Evolutionary conservation across 2,888 invertebrate species (phyloP).

Genomic region (Metopia argyrocephala): DNA sequence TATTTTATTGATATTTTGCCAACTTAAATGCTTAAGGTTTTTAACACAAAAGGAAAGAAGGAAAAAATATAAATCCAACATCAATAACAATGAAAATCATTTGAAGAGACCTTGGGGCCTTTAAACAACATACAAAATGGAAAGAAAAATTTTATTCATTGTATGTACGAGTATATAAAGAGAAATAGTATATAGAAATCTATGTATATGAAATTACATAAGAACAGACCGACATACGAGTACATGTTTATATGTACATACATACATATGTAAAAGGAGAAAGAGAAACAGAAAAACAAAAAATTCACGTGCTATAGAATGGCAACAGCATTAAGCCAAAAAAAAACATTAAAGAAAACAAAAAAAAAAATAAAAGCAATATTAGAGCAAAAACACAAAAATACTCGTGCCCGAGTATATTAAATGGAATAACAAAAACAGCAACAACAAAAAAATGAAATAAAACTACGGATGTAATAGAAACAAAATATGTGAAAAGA

Average conservation of each 20-base stretch:
- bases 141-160: not conserved
- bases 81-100: conserved; percentile 1
- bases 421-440: not conserved
- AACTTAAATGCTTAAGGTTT: not conserved
- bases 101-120: conserved; percentile 29
- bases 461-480: conserved; percentile 45
- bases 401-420: not conserved
- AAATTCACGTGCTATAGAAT: conserved; percentile 40
- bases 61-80: not conserved
- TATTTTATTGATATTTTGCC: not conserved
- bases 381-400: not conserved
- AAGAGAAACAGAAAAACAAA: not conserved
- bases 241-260: not conserved
- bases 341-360: conserved; percentile 14
- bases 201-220: too few relatives aligned
- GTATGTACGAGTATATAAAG: not conserved
- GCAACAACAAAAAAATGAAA: conserved; percentile 16
- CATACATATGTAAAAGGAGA: not conserved
- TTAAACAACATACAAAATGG: not conserved
- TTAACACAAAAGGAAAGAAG: not conserved
- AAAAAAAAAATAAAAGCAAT: not conserved
- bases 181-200: not conserved
- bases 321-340: conserved; percentile 26
- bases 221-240: not conserved
- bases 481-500: conserved; percentile 38